Percentiles rank a stretch among this genome's conserved stretches.
These are phyloP conservation scores for Ciona savignyi DNA, from an alignment of 23 tunicate genomes.

Conservation along the genomic window DNA sequence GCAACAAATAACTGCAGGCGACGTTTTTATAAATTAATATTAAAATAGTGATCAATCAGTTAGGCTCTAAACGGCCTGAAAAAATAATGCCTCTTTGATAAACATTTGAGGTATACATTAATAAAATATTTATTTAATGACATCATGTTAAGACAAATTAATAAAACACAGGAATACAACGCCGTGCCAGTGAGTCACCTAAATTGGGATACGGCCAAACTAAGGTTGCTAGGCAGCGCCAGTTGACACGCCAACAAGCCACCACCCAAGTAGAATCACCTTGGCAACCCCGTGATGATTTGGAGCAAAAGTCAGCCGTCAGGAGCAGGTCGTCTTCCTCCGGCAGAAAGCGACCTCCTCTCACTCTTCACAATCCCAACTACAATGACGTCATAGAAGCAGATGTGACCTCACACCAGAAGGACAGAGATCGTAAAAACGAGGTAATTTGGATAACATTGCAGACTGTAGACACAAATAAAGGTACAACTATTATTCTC, in stretches of 20 bases:
- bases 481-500: no score
- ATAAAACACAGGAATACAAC: slow-evolving; percentile 18
- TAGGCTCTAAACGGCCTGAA: no score
- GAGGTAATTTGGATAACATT: no score
- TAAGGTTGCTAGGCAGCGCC: neutral
- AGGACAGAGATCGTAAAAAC: neutral
- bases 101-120: no score
- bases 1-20: no score
- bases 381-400: slow-evolving; percentile 6
- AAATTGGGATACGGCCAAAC: neutral
- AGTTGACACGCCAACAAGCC: neutral
- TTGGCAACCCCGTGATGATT: slow-evolving; percentile 34
- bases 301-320: neutral
- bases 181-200: slow-evolving; percentile 36
- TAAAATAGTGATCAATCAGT: no score
- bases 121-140: no score
- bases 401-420: neutral
- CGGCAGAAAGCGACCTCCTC: slow-evolving; percentile 7
- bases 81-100: no score
- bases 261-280: slow-evolving; percentile 23
- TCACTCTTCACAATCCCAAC: slow-evolving; percentile 1
- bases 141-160: no score
- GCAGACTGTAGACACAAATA: no score
- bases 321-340: slow-evolving; percentile 2
- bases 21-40: no score